A percentile compares a stretch with the other conserved stretches of the same genome.
These are phyloP conservation scores for Chionis minor DNA, from an alignment of 2,113 vertebrate genomes.

Conservation along the genomic window DNA sequence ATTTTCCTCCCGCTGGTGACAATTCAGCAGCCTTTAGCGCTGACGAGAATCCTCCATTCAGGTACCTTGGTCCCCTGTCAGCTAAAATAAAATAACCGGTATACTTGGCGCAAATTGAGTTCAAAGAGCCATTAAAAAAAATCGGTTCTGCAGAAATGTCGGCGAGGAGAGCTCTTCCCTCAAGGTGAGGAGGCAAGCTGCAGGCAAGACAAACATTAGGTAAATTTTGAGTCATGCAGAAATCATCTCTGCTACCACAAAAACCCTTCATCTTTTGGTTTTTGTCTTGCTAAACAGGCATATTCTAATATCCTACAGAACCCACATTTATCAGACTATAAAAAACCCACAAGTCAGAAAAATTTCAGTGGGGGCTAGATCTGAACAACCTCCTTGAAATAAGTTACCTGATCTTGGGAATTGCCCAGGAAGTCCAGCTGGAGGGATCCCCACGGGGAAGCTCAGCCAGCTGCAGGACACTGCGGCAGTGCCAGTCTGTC, in stretches of 20 bases:
- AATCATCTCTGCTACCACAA: neutral
- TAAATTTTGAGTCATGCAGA: neutral
- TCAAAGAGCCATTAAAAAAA: neutral
- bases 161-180: neutral
- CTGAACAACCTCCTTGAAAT: neutral
- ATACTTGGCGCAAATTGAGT: neutral
- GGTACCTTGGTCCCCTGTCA: neutral
- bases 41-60: neutral
- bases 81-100: neutral
- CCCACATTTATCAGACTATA: neutral
- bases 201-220: neutral
- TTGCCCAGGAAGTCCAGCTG: neutral
- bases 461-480: neutral
- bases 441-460: neutral
- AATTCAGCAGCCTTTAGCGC: neutral
- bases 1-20: neutral
- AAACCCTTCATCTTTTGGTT: accelerated
- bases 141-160: neutral
- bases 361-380: neutral
- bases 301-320: neutral
- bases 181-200: neutral
- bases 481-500: accelerated
- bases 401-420: neutral
- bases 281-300: neutral
- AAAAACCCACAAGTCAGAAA: neutral